Evolutionary conservation across 1,140 invertebrate species (phyloP), one percentile per base, ranked within the genome.

Genomic region (Macrobrachium nipponense): DNA sequence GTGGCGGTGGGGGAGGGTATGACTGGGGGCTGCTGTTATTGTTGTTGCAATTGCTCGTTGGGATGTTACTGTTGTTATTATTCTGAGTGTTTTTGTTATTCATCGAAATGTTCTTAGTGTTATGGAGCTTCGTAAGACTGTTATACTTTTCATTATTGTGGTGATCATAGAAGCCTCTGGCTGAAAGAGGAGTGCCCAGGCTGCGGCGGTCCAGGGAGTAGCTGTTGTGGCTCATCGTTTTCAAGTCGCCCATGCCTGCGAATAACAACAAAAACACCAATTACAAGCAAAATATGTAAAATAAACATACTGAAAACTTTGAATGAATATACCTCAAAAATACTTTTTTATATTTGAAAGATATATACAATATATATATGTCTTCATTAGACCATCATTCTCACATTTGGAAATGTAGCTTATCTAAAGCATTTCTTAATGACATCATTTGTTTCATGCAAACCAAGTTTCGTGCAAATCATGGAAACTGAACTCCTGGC

Each of bases 171-270:
- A 76, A 75, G 62, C 68, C 68, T 36, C 82, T 62, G 10, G 87
- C 72, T 11, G 80, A 79, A 20, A 84, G 68, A 5, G 87, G 87
- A 5, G 86, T 87, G 20, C 62, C 87, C 78, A 87, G 68, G 0
- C 82, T 86, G 4, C 88, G 81, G 4, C 88, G 86, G 36, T 89
- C 88, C 20, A 89, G 80, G 15, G 86, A 87, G 36, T 87, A 89
- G 60, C 87, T 88, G 70, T 84, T 88, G 82, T 88, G 82, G 43
- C 86, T 87, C 79, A 89, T 60, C 1, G 86, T 87, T 75, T 89
- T 92, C 7, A 94, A 91, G 89, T 94, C 93, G 80, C 92, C 94
- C 84, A 92, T 94, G 91, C 93, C 93, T 94, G 90, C 36, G 17
- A n/a, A n/a, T n/a, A 23, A 66, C 27, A 36, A 36, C 27, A 36